Evolutionary conservation across 2,797 vertebrate genomes (phyloP).

Genomic region (Geotrypetes seraphini): DNA sequence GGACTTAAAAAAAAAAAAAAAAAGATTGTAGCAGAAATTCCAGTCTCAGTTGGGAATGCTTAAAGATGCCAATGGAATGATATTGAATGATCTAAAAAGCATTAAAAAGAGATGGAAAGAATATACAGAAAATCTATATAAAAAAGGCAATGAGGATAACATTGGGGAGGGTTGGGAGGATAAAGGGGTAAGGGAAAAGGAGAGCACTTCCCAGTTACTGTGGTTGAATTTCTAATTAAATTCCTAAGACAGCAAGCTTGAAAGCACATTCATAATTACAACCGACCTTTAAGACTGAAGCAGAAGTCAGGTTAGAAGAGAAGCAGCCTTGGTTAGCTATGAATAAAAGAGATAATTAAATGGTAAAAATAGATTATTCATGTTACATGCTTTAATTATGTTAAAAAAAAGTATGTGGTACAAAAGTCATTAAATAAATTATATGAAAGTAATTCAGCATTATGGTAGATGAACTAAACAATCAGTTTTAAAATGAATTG

Average conservation of each 20-base stretch:
- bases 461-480: background rate
- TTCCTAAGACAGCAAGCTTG: background rate
- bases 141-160: no score
- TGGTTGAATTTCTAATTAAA: slow-evolving; percentile 9
- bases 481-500: background rate
- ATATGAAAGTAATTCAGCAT: background rate
- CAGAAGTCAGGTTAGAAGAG: background rate
- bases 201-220: background rate
- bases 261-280: slow-evolving; percentile 8
- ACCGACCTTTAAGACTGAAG: slow-evolving; percentile 18
- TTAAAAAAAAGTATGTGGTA: background rate
- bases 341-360: slow-evolving; percentile 12
- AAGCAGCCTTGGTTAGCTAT: background rate
- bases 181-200: background rate
- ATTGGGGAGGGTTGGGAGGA: no score
- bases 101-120: no score
- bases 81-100: no score
- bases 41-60: no score
- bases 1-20: no score
- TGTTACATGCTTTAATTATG: slow-evolving; percentile 3
- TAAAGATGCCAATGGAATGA: no score
- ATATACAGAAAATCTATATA: no score
- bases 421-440: slow-evolving; percentile 9
- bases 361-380: slow-evolving; percentile 6
- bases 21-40: no score